Conservation (phyloP, 2,113 vertebrate genomes). For the Zosterops borbonicus region DNA sequence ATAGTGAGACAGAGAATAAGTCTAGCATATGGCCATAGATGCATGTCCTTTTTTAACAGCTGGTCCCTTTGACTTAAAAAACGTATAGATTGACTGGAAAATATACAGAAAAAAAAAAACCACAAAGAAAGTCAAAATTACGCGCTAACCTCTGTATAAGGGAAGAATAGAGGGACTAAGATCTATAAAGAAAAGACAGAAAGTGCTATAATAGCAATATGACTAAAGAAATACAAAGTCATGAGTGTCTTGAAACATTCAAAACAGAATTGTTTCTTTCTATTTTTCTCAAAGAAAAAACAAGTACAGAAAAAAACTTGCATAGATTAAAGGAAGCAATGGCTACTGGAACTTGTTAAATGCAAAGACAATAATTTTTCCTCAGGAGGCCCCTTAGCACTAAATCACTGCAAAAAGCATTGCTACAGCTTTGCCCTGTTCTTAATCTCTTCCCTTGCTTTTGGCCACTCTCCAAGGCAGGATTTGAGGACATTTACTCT, state of each 20-base stretch:
- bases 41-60: not conserved
- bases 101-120: not conserved
- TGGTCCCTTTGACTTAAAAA: not conserved
- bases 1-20: not conserved
- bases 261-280: not conserved
- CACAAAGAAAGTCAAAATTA: not conserved
- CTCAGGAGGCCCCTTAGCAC: not conserved
- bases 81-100: not conserved
- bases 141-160: not conserved
- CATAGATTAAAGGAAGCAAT: not conserved
- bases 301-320: not conserved
- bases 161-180: not conserved
- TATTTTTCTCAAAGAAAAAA: not conserved
- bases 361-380: not conserved
- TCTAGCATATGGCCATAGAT: not conserved
- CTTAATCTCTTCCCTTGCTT: not conserved
- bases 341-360: not conserved
- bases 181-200: not conserved
- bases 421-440: not conserved
- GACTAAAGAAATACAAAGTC: not conserved
- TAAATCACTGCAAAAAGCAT: constrained; percentile 14
- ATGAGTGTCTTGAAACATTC: not conserved
- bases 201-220: not conserved
- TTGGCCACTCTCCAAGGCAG: not conserved
- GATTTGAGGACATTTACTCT: constrained; percentile 19